A percentile compares a stretch with the other conserved stretches of the same genome.
phyloP scores from a whole-genome alignment of 2,888 invertebrate genomes.

The Stenurella melanura region DNA sequence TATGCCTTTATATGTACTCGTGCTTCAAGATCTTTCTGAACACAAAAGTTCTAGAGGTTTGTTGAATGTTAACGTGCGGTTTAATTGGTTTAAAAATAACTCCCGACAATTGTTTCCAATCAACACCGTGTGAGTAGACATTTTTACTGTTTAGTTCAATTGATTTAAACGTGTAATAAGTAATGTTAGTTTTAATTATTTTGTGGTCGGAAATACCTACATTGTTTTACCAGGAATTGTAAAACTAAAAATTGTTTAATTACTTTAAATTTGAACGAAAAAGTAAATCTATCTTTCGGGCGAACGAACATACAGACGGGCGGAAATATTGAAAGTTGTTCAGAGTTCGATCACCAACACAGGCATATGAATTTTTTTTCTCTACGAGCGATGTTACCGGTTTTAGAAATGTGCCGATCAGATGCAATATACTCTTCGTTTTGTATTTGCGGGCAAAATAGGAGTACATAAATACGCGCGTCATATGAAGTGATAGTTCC shows the following conservation, averaged over 20 bases:
- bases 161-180: slow-evolving; percentile 7
- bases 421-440: too few relatives aligned
- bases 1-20: slow-evolving; percentile 25
- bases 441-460: too few relatives aligned
- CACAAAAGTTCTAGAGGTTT: slow-evolving; percentile 29
- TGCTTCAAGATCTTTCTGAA: slow-evolving; percentile 17
- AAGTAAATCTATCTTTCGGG: too few relatives aligned
- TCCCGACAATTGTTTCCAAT: slow-evolving; percentile 38
- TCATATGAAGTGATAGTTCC: too few relatives aligned
- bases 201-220: neutral
- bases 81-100: slow-evolving; percentile 33
- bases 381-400: too few relatives aligned
- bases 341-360: too few relatives aligned
- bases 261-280: neutral
- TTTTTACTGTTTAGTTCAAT: slow-evolving; percentile 28
- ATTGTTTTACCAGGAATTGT: neutral
- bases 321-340: too few relatives aligned
- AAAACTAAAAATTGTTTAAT: slow-evolving; percentile 2
- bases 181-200: neutral
- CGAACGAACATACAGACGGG: too few relatives aligned
- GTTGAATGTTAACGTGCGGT: slow-evolving; percentile 13
- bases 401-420: too few relatives aligned
- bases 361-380: too few relatives aligned
- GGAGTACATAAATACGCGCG: too few relatives aligned
- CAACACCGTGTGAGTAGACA: slow-evolving; percentile 28